Percentiles rank a stretch among this genome's conserved stretches.
Conservation (phyloP, 1,140 invertebrate genomes). For the Monomorium pharaonis region DNA sequence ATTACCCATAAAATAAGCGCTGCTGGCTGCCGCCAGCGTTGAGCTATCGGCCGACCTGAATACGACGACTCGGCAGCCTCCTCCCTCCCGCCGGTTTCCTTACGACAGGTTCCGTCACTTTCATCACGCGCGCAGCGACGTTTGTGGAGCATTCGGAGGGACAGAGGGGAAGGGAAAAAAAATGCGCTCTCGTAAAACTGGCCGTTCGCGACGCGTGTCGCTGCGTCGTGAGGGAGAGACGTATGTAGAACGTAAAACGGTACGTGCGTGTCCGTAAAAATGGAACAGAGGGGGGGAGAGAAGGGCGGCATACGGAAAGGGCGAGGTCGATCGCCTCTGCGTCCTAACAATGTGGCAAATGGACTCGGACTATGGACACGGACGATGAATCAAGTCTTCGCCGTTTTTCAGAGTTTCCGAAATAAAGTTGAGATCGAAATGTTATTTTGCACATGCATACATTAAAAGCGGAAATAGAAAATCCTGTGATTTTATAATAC, state of each 20-base stretch:
- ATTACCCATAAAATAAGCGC: constrained; percentile 72
- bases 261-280: constrained; percentile 45
- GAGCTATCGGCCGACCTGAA: constrained; percentile 71
- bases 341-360: neutral
- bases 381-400: neutral
- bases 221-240: constrained; percentile 40
- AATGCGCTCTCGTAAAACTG: constrained; percentile 53
- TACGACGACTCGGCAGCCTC: constrained; percentile 29
- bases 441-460: neutral
- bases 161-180: neutral
- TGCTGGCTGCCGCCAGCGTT: constrained; percentile 19
- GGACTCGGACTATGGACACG: neutral
- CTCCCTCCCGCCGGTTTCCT: neutral
- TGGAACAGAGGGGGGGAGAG: neutral
- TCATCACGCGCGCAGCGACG: constrained; percentile 22
- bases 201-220: constrained; percentile 48
- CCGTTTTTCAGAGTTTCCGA: constrained; percentile 23
- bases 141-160: constrained; percentile 44
- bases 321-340: neutral
- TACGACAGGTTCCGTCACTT: constrained; percentile 23
- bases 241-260: constrained; percentile 34
- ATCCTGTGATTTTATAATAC: neutral
- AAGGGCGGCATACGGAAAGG: neutral
- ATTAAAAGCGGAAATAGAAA: neutral
- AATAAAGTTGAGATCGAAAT: neutral